Evolutionary conservation across 2,797 vertebrate species (phyloP), one percentile per base, ranked within the genome.

Genomic region (Malurus leucopterus): DNA sequence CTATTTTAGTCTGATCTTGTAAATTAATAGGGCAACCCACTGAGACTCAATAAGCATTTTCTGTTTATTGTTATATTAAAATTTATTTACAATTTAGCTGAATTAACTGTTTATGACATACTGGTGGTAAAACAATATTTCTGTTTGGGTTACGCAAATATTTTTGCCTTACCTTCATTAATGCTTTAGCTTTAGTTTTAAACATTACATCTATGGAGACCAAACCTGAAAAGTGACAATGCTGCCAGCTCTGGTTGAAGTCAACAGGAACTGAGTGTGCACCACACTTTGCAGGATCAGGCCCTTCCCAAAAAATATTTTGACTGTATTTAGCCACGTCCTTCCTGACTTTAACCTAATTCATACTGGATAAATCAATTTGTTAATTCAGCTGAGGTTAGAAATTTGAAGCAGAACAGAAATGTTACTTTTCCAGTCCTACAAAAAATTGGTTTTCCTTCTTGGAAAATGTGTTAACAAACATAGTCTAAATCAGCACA

Each of bases 1-100:
- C 76, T 95, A 59, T 93, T 93, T 96, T 94, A 96, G 88, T 95
- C 94, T 93, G 90, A 91, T 81, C 73, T 95, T 85, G 88, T 78
- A 93, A 75, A 74, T 95, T 96, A 93, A 92, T 54, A 89, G 83
- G 93, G 92, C 50, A 91, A 92, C 90, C 77, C 91, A 88, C 57
- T 91, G 95, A 96, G 70, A 94, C 91, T 93, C 92, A 86, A 58
- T 77, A 79, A 95, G 93, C 91, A 96, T 96, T 97, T 96, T 97
- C 95, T 82, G 58, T 89, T 91, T 81, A 90, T 11, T 30, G 74
- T 77, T 68, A 38, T 68, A 47, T 61, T 88, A 90, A 81, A 80
- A 62, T 77, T 57, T 58, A 24, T 64, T 72, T 63, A 54, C 5
- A 53, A 32, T 49, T 68, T 84, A 76, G 69, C 65, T 82, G 64